Conservation (phyloP, 2,888 invertebrate genomes). For the Platycheirus albimanus region DNA sequence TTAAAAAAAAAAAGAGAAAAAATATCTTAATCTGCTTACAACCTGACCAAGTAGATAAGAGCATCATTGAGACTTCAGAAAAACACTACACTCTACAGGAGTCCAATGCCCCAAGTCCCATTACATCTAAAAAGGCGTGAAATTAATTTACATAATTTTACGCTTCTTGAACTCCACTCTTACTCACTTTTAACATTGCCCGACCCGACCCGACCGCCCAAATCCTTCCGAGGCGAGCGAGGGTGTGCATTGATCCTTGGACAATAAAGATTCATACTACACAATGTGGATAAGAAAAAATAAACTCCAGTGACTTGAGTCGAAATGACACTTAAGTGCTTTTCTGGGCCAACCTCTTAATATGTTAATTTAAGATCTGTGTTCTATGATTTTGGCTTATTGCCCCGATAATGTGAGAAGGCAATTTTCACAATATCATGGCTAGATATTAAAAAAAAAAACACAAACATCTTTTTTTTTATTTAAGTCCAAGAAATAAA, state of each 20-base stretch:
- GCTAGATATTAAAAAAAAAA: background rate
- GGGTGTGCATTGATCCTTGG: constrained; percentile 75
- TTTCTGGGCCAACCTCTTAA: constrained; percentile 65
- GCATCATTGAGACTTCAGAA: constrained; percentile 48
- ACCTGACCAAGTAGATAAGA: constrained; percentile 66
- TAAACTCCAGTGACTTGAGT: constrained; percentile 40
- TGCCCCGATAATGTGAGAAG: constrained; percentile 66
- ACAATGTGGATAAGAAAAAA: constrained; percentile 30
- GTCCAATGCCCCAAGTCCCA: constrained; percentile 64
- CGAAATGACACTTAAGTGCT: constrained; percentile 68
- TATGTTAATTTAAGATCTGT: constrained; percentile 71
- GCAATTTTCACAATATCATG: constrained; percentile 59
- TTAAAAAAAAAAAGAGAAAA: constrained; percentile 58
- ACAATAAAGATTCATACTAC: constrained; percentile 73
- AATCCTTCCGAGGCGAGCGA: constrained; percentile 32
- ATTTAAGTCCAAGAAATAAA: background rate
- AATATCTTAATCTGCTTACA: constrained; percentile 61
- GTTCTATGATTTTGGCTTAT: constrained; percentile 64
- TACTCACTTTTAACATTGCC: constrained; percentile 74
- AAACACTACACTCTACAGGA: constrained; percentile 15
- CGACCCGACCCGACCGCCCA: constrained; percentile 22
- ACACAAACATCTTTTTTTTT: background rate
- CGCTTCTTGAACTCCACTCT: constrained; percentile 82
- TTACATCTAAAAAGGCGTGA: constrained; percentile 83
- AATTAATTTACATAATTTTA: constrained; percentile 83